Percentiles rank a stretch among this genome's conserved stretches.
These are phyloP conservation scores for Orchesella cincta DNA, from an alignment of 1,140 invertebrate species.

Conservation along the genomic window DNA sequence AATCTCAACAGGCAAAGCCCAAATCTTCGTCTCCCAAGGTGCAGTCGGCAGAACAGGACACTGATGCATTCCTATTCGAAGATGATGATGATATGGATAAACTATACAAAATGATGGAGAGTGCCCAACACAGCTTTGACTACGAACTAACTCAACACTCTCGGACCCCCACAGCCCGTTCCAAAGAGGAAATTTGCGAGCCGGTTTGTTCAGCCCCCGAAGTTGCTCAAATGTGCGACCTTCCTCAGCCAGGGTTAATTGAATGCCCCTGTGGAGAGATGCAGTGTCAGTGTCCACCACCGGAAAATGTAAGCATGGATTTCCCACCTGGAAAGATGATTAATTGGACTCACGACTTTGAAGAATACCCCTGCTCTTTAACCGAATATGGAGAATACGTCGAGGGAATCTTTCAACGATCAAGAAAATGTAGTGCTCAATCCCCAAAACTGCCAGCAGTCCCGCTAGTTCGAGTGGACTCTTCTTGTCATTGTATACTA, in stretches of 20 bases:
- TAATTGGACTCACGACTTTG: background rate
- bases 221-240: background rate
- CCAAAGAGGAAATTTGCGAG: background rate
- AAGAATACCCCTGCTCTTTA: background rate
- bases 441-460: background rate
- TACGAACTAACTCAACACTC: background rate
- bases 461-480: background rate
- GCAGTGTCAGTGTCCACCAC: background rate
- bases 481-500: background rate
- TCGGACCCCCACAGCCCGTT: background rate
- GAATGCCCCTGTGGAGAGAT: background rate
- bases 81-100: background rate
- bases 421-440: background rate
- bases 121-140: background rate
- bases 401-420: background rate
- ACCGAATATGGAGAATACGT: background rate
- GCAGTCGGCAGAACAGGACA: background rate
- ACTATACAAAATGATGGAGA: constrained; percentile 6
- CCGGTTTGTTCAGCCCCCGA: background rate
- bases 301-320: background rate
- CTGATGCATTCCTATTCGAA: background rate
- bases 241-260: background rate
- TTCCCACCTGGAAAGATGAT: background rate
- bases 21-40: background rate
- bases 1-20: background rate